Conservation (phyloP, 1,140 invertebrate species). For the Drosophila trapezifrons region DNA sequence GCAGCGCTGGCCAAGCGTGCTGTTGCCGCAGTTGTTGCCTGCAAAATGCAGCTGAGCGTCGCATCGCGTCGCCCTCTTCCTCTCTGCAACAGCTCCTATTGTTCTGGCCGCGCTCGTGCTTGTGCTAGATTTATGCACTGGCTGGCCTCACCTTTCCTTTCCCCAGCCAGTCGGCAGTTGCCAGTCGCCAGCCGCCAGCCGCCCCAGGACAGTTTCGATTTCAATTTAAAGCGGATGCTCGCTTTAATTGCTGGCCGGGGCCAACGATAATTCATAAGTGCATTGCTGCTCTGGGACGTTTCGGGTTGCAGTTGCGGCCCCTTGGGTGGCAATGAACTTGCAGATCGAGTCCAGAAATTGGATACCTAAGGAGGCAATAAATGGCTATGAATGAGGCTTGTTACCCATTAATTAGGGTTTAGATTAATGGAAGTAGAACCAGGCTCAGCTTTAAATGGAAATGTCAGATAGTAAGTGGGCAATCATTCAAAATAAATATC, state of each 20-base stretch:
- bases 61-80: constrained; percentile 30
- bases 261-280: constrained; percentile 66
- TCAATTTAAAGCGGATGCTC: constrained; percentile 74
- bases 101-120: constrained; percentile 77
- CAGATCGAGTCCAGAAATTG: constrained; percentile 40
- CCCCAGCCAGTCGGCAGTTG: background rate
- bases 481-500: background rate
- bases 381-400: constrained; percentile 7
- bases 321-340: constrained; percentile 68
- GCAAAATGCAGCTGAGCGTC: constrained; percentile 46
- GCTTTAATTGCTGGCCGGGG: constrained; percentile 62
- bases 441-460: too few relatives aligned
- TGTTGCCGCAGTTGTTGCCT: constrained; percentile 43
- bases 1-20: constrained; percentile 78
- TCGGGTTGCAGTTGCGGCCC: constrained; percentile 44
- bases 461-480: too few relatives aligned
- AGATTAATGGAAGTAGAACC: background rate
- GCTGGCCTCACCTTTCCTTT: constrained; percentile 4
- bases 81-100: constrained; percentile 45
- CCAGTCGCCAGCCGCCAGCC: background rate
- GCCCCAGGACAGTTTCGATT: constrained; percentile 70
- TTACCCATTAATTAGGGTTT: background rate
- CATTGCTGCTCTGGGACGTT: constrained; percentile 30
- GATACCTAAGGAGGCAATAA: constrained; percentile 5
- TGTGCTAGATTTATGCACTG: constrained; percentile 76